phyloP scores from a whole-genome alignment of 2,888 invertebrate species.

The Lobophora halterata region DNA sequence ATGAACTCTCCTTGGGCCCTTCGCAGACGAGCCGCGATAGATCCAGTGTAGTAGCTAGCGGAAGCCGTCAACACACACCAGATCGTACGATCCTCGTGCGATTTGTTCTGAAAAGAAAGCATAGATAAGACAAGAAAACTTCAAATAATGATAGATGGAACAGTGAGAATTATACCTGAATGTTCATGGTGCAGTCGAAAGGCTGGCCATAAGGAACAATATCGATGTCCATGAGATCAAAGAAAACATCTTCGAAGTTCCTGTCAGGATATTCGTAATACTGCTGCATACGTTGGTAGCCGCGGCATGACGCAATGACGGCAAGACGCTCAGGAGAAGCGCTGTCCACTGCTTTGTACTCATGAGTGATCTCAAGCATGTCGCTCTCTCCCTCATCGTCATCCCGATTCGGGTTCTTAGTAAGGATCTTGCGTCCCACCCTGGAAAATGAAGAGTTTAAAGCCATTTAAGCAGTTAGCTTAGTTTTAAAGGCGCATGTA shows the following conservation, averaged over 20 bases:
- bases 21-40: slow-evolving; percentile 82
- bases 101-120: slow-evolving; percentile 73
- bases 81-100: slow-evolving; percentile 82
- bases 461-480: too few species aligned
- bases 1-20: slow-evolving; percentile 82
- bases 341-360: slow-evolving; percentile 84
- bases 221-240: slow-evolving; percentile 85
- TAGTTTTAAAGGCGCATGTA: not conserved
- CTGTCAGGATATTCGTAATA: slow-evolving; percentile 82
- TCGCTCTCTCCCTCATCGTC: slow-evolving; percentile 84
- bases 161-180: slow-evolving; percentile 65
- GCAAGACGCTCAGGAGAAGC: slow-evolving; percentile 83
- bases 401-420: slow-evolving; percentile 82
- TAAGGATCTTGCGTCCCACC: slow-evolving; percentile 85
- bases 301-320: slow-evolving; percentile 84
- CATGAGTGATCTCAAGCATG: slow-evolving; percentile 83
- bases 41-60: slow-evolving; percentile 86
- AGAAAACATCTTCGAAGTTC: slow-evolving; percentile 82
- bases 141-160: not conserved
- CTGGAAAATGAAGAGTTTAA: slow-evolving; percentile 54
- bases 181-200: slow-evolving; percentile 84
- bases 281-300: slow-evolving; percentile 81
- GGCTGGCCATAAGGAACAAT: slow-evolving; percentile 83
- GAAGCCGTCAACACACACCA: slow-evolving; percentile 82
- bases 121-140: not conserved